Evolutionary conservation across 2,113 vertebrate species (phyloP), one percentile per base, ranked within the genome.

Genomic region (Ranitomeya variabilis): DNA sequence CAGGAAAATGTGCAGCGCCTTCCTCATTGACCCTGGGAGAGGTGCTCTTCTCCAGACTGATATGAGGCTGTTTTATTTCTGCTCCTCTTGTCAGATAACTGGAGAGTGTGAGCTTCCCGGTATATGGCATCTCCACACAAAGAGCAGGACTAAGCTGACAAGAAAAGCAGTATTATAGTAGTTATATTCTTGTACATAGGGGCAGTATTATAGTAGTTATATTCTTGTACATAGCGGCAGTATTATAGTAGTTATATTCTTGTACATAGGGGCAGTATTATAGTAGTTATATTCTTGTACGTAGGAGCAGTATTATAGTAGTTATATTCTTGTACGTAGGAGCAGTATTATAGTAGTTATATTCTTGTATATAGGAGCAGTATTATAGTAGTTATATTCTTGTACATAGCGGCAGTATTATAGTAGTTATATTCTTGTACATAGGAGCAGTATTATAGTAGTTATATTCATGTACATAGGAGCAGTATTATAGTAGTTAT

Each of bases 11-110:
- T 78, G 57, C 82, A 78, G 52, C 19, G 4, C 37, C 7, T 66
- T 84, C 52, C 26, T 45, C 37, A 83, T 89, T 89, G 87, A 89
- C 87, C 87, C 62, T 6, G 18, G 1, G 21, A 57, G 87, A 89
- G 71, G 71, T 37, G 59, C 51, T 84, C 60, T 78, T 57, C 14
- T 69, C 82, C 87, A 84, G 87, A 76, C 80, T 76, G 57, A 88
- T 83, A 57, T 7, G 37, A 21, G 37, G 8, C 86, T 80, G 77
- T 1, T 57, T 87, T 77, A 55, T 81, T 19, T 81, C 78, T 66
- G 12, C 73, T 11, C 57, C 57, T 18, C 78, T n/a, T 81, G 79
- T 81, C 79, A 81, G 79, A 81, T 81, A 81, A 62, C 57, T 31
- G 55, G 23, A 81, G 79, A 5, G 23, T 37, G 14, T 31, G 54